phyloP scores from a whole-genome alignment of 53 echinoderm and acorn worm species.

The Temnopleurus reevesii region DNA sequence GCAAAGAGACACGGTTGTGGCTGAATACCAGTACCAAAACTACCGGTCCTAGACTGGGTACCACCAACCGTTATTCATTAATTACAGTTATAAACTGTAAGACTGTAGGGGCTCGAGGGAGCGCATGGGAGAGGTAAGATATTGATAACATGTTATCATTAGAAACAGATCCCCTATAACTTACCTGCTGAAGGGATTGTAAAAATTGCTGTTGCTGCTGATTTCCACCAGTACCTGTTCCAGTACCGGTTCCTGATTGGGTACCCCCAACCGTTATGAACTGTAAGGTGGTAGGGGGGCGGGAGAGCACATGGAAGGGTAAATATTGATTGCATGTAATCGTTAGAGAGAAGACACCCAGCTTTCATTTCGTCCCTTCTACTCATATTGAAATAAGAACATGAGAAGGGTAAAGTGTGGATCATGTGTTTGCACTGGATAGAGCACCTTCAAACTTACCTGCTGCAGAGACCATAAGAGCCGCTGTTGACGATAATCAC shows the following conservation, averaged over 20 bases:
- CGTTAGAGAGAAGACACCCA: too few species aligned
- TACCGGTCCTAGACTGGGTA: slow-evolving; percentile 10
- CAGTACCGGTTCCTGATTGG: slow-evolving; percentile 5
- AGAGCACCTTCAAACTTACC: background rate
- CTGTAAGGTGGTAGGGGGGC: background rate
- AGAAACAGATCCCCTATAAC: background rate
- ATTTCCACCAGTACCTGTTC: background rate
- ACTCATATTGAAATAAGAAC: too few species aligned
- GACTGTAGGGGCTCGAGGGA: too few species aligned
- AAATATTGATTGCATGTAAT: too few species aligned
- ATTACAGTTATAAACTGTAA: too few species aligned
- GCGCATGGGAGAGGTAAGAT: too few species aligned
- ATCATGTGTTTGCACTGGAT: too few species aligned
- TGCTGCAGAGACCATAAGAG: slow-evolving; percentile 43
- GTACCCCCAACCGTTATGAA: slow-evolving; percentile 48
- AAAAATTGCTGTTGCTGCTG: slow-evolving; percentile 35
- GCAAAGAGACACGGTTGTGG: slow-evolving; percentile 43
- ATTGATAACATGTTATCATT: too few species aligned
- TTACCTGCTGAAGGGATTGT: slow-evolving; percentile 48
- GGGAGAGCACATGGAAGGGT: background rate
- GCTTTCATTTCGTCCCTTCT: too few species aligned
- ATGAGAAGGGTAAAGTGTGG: too few species aligned
- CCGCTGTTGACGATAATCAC: slow-evolving; percentile 30
- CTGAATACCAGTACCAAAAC: background rate
- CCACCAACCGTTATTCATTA: slow-evolving; percentile 50